Percentiles rank a stretch among this genome's conserved stretches.
phyloP scores from a whole-genome alignment of 2,113 vertebrate genomes.

The Sprattus sprattus region DNA sequence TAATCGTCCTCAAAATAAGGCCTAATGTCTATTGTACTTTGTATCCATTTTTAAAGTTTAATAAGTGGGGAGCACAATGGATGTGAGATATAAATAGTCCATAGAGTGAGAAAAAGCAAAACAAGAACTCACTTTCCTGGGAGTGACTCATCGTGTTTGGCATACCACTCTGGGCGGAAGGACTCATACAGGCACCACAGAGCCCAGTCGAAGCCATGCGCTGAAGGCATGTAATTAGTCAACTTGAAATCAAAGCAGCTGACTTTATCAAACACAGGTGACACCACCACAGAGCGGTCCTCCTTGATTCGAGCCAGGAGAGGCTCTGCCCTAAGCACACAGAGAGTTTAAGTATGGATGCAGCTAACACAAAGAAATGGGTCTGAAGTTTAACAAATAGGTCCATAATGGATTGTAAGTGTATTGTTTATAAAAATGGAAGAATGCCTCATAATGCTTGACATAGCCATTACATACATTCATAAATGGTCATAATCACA shows the following conservation, averaged over 20 bases:
- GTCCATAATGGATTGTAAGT: not conserved
- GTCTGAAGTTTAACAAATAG: not conserved
- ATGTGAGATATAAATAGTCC: not conserved
- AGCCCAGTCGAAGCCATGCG: constrained; percentile 68
- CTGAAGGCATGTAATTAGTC: not conserved
- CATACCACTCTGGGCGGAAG: constrained; percentile 70
- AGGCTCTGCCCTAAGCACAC: constrained; percentile 66
- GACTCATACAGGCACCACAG: constrained; percentile 69
- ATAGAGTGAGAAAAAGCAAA: not conserved
- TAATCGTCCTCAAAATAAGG: too few relatives aligned
- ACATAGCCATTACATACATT: too few relatives aligned
- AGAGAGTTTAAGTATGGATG: not conserved
- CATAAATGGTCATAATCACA: too few relatives aligned
- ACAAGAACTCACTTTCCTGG: constrained; percentile 68
- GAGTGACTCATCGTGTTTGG: constrained; percentile 52
- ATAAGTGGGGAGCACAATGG: too few relatives aligned
- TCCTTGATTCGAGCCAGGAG: constrained; percentile 68
- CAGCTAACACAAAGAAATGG: not conserved
- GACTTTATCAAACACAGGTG: constrained; percentile 70
- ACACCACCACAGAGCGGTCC: constrained; percentile 65
- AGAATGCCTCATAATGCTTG: too few relatives aligned
- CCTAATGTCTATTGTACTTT: too few relatives aligned
- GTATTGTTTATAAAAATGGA: not conserved
- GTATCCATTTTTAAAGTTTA: too few relatives aligned
- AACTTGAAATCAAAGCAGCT: constrained; percentile 58